Base-by-base conservation (phyloP, 2,888 invertebrate species). In the Drosophila rubida region DNA sequence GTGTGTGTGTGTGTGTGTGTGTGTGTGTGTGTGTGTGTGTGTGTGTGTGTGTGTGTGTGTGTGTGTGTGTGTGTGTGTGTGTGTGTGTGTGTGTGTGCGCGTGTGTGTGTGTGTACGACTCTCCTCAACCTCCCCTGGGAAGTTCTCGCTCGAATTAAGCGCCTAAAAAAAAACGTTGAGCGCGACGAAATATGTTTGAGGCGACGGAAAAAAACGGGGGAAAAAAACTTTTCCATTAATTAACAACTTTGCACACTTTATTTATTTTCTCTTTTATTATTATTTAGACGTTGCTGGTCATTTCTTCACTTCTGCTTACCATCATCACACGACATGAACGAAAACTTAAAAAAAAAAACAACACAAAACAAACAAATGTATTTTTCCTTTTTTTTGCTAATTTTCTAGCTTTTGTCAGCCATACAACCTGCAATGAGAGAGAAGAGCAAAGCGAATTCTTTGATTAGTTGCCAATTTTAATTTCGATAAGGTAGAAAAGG, bases 351-450 rank as follows among this genome's bases (percentile, higher is more conserved):
- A 73, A 68, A 69, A 65, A 50, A 41, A n/a, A 44, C 9, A 32
- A 19, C 74, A 74, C 70, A 50, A 70, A 67, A 74, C 57, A 66
- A 75, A 74, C n/a, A 74, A 69, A 66, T 37, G 6, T 53, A 39
- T 60, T 51, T 57, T 16, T n/a, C 4, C 13, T 32, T 19, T 27
- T 4, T 39, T 41, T 51, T 46, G 23, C n/a, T 2, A 5, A 2
- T n/a, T 57, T 44, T 8, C 9, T 0, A n/a, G 59, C 27, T 30
- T 39, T 45, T 30, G 45, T 16, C 50, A 46, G 44, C 59, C 64
- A 42, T n/a, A 59, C 51, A 62, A 74, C 44, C 76, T 77, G 74
- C 45, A 73, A 77, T 54, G 54, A 58, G 27, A 71, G n/a, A n/a
- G 14, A 48, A 35, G 19, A 50, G 55, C 9, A 61, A 58, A 64